Conservation (phyloP, 2,888 invertebrate genomes). For the Hermodice carunculata region DNA sequence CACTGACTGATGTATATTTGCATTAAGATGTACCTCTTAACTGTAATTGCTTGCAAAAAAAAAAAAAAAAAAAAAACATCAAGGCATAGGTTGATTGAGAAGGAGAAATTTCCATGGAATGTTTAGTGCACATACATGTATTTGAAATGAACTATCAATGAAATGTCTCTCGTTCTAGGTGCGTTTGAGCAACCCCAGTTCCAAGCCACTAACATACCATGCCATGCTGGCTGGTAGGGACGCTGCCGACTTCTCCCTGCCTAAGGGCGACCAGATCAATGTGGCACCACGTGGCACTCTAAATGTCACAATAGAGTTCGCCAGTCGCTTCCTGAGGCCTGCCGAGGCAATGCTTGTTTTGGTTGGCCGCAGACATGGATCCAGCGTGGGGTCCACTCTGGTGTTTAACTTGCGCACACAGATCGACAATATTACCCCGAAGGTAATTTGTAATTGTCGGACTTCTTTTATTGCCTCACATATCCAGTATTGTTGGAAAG, state of each 20-base stretch:
- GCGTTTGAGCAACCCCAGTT: conserved; percentile 65
- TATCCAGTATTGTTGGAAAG: neutral
- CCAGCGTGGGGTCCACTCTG: conserved; percentile 61
- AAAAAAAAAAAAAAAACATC: too few species aligned
- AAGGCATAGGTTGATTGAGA: too few species aligned
- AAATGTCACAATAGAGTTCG: conserved; percentile 48
- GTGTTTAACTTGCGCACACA: conserved; percentile 64
- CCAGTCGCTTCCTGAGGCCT: conserved; percentile 58
- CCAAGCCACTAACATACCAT: conserved; percentile 65
- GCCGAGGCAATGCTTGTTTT: conserved; percentile 65
- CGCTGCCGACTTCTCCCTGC: conserved; percentile 63
- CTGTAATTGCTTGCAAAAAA: too few species aligned
- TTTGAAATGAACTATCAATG: too few species aligned
- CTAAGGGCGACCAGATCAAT: conserved; percentile 60
- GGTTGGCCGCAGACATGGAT: conserved; percentile 62
- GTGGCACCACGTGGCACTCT: conserved; percentile 60
- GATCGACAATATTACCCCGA: conserved; percentile 64
- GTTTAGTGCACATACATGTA: too few species aligned
- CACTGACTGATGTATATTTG: too few species aligned
- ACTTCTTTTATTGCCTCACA: neutral
- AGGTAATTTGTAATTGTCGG: too few species aligned
- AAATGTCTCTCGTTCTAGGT: conserved; percentile 49
- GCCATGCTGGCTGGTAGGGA: conserved; percentile 65
- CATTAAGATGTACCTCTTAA: too few species aligned
- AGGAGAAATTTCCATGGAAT: too few species aligned